Evolutionary conservation across 2,888 invertebrate species (phyloP).

Genomic region (Scotopteryx bipunctaria): DNA sequence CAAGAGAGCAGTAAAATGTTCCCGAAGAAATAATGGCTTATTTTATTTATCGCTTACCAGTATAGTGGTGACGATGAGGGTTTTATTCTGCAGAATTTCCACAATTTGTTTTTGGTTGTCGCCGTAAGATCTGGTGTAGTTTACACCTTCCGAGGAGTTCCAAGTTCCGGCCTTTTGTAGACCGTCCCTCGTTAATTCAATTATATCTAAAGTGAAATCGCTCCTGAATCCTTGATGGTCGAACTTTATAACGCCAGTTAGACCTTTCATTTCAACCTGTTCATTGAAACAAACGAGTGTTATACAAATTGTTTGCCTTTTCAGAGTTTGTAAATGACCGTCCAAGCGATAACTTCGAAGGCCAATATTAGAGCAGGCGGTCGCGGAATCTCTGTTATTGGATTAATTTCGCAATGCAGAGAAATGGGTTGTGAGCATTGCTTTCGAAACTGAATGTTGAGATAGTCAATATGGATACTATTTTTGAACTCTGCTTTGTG

Average conservation of each 20-base stretch:
- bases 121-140: constrained; percentile 93
- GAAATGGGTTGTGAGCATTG: background rate
- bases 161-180: constrained; percentile 93
- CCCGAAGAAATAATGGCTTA: constrained; percentile 50
- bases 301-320: constrained; percentile 40
- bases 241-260: constrained; percentile 96
- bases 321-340: constrained; percentile 35
- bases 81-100: constrained; percentile 95
- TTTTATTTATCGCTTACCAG: constrained; percentile 86
- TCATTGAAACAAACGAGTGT: constrained; percentile 52
- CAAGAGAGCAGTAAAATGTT: constrained; percentile 57
- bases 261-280: constrained; percentile 95
- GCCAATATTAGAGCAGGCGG: constrained; percentile 17
- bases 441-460: background rate
- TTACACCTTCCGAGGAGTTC: constrained; percentile 94
- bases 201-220: constrained; percentile 95
- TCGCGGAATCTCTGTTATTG: constrained; percentile 2
- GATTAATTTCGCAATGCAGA: constrained; percentile 9
- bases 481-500: background rate
- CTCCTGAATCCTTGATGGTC: constrained; percentile 97
- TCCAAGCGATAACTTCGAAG: constrained; percentile 24
- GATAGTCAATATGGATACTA: background rate
- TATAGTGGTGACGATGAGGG: constrained; percentile 94
- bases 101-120: constrained; percentile 95
- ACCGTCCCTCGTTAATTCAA: constrained; percentile 93